These are phyloP conservation scores for Himalopsyche kuldschensis DNA, from an alignment of 2,888 invertebrate species.

Conservation along the genomic window DNA sequence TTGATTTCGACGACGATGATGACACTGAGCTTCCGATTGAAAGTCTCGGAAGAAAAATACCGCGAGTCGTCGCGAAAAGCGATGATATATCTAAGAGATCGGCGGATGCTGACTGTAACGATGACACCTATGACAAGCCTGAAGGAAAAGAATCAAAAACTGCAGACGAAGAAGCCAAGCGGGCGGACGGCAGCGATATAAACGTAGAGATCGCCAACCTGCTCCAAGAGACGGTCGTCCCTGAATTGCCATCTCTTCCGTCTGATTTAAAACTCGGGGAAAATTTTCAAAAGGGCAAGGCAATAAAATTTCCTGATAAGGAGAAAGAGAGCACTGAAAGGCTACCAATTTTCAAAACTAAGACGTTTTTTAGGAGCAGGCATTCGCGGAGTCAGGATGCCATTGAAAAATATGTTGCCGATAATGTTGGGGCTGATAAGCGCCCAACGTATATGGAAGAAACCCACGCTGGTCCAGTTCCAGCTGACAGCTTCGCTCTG, in stretches of 20 bases:
- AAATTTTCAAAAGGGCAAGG: conserved; percentile 51
- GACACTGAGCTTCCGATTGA: conserved; percentile 57
- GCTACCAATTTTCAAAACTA: conserved; percentile 59
- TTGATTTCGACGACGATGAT: conserved; percentile 78
- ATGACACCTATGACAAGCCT: background rate
- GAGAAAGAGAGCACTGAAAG: conserved; percentile 44
- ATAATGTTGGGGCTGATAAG: conserved; percentile 46
- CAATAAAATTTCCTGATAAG: conserved; percentile 47
- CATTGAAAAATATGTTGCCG: conserved; percentile 58
- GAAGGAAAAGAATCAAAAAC: conserved; percentile 17
- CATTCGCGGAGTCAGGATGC: conserved; percentile 60
- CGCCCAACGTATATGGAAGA: conserved; percentile 35
- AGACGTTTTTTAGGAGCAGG: conserved; percentile 60
- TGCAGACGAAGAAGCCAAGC: conserved; percentile 34
- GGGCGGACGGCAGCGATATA: conserved; percentile 48
- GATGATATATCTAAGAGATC: conserved; percentile 40
- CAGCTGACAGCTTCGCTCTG: conserved; percentile 45
- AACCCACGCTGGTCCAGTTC: conserved; percentile 41
- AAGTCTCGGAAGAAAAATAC: conserved; percentile 64
- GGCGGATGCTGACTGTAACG: conserved; percentile 2
- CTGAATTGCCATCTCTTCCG: conserved; percentile 60
- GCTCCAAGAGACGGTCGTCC: conserved; percentile 63
- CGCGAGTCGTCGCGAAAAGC: conserved; percentile 56
- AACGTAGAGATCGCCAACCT: conserved; percentile 64
- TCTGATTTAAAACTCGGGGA: conserved; percentile 64